Conservation (phyloP, 2,797 vertebrate genomes). For the Gila robusta region DNA sequence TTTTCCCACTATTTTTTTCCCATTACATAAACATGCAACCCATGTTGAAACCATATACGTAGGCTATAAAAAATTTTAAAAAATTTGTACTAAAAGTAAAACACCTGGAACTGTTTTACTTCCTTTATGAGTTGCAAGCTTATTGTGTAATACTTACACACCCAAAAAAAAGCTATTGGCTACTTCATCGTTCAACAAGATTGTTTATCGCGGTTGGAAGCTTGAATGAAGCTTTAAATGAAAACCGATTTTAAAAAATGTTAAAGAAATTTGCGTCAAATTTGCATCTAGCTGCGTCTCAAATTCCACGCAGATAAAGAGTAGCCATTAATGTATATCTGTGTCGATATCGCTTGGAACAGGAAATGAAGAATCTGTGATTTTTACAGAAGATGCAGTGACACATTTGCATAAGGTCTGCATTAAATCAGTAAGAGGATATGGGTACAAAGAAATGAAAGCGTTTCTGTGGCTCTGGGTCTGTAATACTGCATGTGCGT, state of each 20-base stretch:
- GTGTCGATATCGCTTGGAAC: neutral
- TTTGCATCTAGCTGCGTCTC: neutral
- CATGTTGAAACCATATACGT: neutral
- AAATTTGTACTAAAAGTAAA: neutral
- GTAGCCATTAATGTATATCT: neutral
- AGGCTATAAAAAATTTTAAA: neutral
- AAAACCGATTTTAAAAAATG: neutral
- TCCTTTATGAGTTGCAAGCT: neutral
- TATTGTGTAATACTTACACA: neutral
- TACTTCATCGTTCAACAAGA: neutral
- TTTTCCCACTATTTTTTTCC: neutral
- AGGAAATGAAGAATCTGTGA: neutral
- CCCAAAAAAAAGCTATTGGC: too few relatives aligned
- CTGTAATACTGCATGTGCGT: neutral
- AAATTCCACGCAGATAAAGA: neutral
- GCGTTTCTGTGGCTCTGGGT: neutral
- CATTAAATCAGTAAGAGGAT: conserved; percentile 17
- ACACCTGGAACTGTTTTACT: neutral
- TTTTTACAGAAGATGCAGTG: conserved; percentile 12
- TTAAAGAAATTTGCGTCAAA: neutral
- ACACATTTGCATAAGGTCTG: neutral
- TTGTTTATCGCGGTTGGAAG: neutral
- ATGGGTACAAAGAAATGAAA: neutral
- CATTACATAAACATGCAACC: neutral
- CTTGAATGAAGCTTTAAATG: neutral